A percentile compares a stretch with the other conserved stretches of the same genome.
Evolutionary conservation across 2,888 invertebrate species (phyloP).

Genomic region (Stomorhina lunata): DNA sequence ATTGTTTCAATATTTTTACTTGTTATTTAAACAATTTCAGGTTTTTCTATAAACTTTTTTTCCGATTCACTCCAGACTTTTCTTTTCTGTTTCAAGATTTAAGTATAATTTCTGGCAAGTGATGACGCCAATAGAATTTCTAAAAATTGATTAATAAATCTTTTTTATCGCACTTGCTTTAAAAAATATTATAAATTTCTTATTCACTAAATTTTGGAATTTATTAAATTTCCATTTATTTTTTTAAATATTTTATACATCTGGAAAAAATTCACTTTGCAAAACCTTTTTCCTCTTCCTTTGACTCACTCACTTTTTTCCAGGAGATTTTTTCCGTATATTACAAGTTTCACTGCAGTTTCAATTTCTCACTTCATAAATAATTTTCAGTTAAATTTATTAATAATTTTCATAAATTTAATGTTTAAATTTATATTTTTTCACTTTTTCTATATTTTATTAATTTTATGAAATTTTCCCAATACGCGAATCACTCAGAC

Average conservation of each 20-base stretch:
- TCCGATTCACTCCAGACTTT: too few species aligned
- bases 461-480: slow-evolving; percentile 41
- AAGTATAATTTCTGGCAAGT: too few species aligned
- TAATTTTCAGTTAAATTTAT: slow-evolving; percentile 9
- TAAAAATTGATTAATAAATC: slow-evolving; percentile 56
- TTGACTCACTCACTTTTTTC: slow-evolving; percentile 56
- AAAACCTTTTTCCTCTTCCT: slow-evolving; percentile 28
- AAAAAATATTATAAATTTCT: too few species aligned
- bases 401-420: slow-evolving; percentile 2
- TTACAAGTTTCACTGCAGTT: too few species aligned
- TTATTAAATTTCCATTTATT: slow-evolving; percentile 7
- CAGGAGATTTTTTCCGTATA: slow-evolving; percentile 2
- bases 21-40: too few species aligned
- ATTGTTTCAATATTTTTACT: neutral
- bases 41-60: too few species aligned
- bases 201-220: too few species aligned
- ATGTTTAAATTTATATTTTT: slow-evolving; percentile 23
- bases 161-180: too few species aligned
- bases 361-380: neutral
- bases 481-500: slow-evolving; percentile 62
- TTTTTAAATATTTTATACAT: slow-evolving; percentile 3
- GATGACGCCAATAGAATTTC: slow-evolving; percentile 52
- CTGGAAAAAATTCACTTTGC: slow-evolving; percentile 45
- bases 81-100: neutral
- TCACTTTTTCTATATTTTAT: slow-evolving; percentile 52